Evolutionary conservation across 2,888 invertebrate genomes (phyloP).

Genomic region (Apocheima hispidaria): DNA sequence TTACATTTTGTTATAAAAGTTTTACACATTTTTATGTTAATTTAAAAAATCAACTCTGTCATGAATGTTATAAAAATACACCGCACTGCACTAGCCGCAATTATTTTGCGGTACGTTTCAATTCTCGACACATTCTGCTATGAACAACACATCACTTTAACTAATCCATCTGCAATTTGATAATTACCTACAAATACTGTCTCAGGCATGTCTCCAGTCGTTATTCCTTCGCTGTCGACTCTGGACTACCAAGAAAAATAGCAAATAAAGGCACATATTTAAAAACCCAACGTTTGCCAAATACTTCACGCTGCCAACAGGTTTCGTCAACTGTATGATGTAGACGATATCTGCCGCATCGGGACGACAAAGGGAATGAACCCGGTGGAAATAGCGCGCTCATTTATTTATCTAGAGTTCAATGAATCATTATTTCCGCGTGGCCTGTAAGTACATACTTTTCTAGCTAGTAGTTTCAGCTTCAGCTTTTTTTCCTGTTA

Average conservation of each 20-base stretch:
- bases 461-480: conserved; percentile 37
- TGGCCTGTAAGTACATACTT: conserved; percentile 11
- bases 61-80: neutral
- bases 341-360: conserved; percentile 51
- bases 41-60: too few relatives aligned
- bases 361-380: conserved; percentile 55
- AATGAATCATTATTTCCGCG: conserved; percentile 58
- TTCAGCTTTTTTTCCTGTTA: conserved; percentile 44
- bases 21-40: too few relatives aligned
- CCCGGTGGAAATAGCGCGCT: conserved; percentile 59
- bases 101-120: neutral
- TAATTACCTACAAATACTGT: conserved; percentile 73
- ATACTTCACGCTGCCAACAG: conserved; percentile 70
- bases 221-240: conserved; percentile 68
- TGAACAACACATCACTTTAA: conserved; percentile 22
- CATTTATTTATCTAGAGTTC: conserved; percentile 58
- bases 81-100: neutral
- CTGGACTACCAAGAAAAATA: conserved; percentile 66
- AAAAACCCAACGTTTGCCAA: conserved; percentile 71
- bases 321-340: conserved; percentile 57
- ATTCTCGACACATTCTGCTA: neutral
- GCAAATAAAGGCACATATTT: conserved; percentile 66
- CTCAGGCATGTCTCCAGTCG: conserved; percentile 72
- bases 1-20: too few relatives aligned
- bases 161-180: conserved; percentile 26